Percentiles rank a stretch among this genome's conserved stretches.
phyloP scores from a whole-genome alignment of 2,113 vertebrate genomes.

The Pygoscelis antarcticus region DNA sequence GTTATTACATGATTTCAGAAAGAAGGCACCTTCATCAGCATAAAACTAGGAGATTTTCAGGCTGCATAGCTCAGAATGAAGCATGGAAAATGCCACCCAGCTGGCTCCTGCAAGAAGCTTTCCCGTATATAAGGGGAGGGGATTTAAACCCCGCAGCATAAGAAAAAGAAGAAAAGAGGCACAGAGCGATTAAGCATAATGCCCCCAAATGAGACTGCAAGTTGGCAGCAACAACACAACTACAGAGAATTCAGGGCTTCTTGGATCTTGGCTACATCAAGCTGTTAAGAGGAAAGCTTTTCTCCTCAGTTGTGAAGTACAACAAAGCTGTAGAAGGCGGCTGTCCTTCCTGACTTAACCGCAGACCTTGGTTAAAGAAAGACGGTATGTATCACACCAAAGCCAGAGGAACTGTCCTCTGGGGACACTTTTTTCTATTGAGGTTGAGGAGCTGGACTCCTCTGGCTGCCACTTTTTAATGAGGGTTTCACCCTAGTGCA shows the following conservation, averaged over 20 bases:
- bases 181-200: neutral
- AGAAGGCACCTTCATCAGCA: neutral
- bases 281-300: neutral
- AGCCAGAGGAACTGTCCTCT: neutral
- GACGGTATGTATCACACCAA: fast-evolving
- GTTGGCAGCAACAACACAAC: neutral
- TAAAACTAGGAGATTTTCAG: neutral
- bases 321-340: neutral
- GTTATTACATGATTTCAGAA: neutral
- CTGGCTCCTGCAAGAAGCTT: neutral
- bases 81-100: neutral
- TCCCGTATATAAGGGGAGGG: neutral
- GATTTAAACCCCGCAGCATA: neutral
- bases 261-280: neutral
- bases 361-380: neutral
- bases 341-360: neutral
- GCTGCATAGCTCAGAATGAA: neutral
- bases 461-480: neutral
- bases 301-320: neutral
- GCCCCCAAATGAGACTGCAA: neutral
- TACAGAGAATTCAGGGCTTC: neutral
- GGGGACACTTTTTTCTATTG: neutral
- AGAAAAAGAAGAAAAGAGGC: neutral
- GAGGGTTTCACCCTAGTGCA: neutral
- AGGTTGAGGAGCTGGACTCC: neutral